phyloP scores from a whole-genome alignment of 2,888 invertebrate genomes.

The Aquatica leii region DNA sequence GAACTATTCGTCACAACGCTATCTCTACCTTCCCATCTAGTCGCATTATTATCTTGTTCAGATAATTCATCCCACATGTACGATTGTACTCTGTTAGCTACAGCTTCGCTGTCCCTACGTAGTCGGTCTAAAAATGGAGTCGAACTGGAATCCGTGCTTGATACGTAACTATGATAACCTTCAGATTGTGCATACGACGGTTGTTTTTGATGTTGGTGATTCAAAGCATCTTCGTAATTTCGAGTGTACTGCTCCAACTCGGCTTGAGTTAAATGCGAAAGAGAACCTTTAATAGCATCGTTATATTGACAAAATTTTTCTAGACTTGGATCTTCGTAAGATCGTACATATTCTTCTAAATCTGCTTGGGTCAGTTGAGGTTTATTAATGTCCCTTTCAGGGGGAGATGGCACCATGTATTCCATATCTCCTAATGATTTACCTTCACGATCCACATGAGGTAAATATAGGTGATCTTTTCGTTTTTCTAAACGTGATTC shows the following conservation, averaged over 20 bases:
- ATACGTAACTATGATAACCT: slow-evolving; percentile 82
- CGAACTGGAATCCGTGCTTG: slow-evolving; percentile 77
- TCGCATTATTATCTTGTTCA: slow-evolving; percentile 44
- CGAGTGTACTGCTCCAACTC: slow-evolving; percentile 65
- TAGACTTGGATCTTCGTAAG: slow-evolving; percentile 62
- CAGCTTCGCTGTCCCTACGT: slow-evolving; percentile 69
- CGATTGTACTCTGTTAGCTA: slow-evolving; percentile 56
- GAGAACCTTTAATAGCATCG: slow-evolving; percentile 42
- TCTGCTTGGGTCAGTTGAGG: slow-evolving; percentile 69
- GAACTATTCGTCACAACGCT: slow-evolving; percentile 71
- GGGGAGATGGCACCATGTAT: slow-evolving; percentile 75
- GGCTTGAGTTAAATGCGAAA: slow-evolving; percentile 43
- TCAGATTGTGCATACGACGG: slow-evolving; percentile 81
- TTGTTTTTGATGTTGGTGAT: slow-evolving; percentile 73
- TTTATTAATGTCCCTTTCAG: slow-evolving; percentile 68
- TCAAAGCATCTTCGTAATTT: slow-evolving; percentile 65
- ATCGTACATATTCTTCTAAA: slow-evolving; percentile 74
- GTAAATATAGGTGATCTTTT: slow-evolving; percentile 63
- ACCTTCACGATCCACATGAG: slow-evolving; percentile 70
- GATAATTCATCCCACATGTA: slow-evolving; percentile 60
- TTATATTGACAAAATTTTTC: slow-evolving; percentile 53
- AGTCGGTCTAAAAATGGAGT: slow-evolving; percentile 81
- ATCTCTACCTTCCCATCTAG: slow-evolving; percentile 63
- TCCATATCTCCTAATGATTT: slow-evolving; percentile 69
- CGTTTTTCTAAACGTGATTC: slow-evolving; percentile 62